Conservation (phyloP, 2,888 invertebrate species). For the Odontocolon sp. region DNA sequence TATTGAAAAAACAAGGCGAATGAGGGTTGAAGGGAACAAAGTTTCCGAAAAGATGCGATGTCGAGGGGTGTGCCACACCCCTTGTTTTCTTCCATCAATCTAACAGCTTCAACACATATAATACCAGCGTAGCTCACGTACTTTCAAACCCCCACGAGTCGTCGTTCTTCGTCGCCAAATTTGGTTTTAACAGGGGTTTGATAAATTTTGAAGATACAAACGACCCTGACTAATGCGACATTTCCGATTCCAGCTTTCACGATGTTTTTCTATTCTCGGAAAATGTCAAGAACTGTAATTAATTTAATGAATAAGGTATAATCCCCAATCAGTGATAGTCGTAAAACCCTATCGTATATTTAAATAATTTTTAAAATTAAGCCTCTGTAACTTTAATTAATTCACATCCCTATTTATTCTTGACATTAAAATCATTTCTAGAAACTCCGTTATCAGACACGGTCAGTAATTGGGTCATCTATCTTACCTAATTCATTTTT, state of each 20-base stretch:
- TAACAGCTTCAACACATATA: not conserved
- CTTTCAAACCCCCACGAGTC: not conserved
- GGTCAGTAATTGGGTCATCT: too few species aligned
- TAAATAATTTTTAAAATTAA: too few species aligned
- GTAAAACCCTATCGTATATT: too few species aligned
- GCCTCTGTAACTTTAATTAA: too few species aligned
- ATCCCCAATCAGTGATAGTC: too few species aligned
- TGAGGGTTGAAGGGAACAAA: not conserved
- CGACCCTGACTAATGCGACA: not conserved
- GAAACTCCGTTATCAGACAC: too few species aligned
- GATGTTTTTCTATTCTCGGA: constrained; percentile 8
- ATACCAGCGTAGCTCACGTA: constrained; percentile 2
- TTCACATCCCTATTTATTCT: too few species aligned
- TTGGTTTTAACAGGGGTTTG: not conserved
- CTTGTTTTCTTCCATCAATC: constrained; percentile 38
- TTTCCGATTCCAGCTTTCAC: not conserved
- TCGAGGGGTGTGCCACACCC: not conserved
- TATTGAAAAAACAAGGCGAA: constrained; percentile 1
- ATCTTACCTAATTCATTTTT: too few species aligned
- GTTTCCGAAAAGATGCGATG: not conserved
- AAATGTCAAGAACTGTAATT: not conserved
- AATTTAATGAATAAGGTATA: not conserved
- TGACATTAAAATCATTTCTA: too few species aligned
- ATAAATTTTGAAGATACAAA: constrained; percentile 10
- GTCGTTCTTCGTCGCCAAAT: not conserved